Evolutionary conservation across 2,797 vertebrate genomes (phyloP).

Genomic region (Aplochiton taeniatus): DNA sequence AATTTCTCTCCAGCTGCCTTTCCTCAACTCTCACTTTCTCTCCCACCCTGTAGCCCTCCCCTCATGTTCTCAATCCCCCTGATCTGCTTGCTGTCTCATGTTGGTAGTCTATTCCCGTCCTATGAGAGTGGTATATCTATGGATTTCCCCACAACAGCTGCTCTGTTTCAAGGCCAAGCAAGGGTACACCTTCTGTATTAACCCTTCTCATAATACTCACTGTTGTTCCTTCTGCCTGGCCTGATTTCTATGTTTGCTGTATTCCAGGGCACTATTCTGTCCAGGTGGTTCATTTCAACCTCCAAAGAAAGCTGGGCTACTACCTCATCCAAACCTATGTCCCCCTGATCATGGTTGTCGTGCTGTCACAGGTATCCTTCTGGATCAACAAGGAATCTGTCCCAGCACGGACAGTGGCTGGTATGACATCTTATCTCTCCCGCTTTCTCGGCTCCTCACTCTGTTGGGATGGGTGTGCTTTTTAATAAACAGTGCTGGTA

Average conservation of each 20-base stretch:
- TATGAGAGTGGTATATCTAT: background rate
- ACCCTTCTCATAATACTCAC: background rate
- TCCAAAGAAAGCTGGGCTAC: constrained; percentile 82
- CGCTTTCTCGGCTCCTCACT: background rate
- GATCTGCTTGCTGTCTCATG: background rate
- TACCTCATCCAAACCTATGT: constrained; percentile 82
- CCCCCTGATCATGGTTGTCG: constrained; percentile 81
- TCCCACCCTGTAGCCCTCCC: constrained; percentile 27
- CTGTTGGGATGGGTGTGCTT: too few species aligned
- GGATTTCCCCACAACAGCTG: background rate
- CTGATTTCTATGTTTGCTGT: constrained; percentile 53
- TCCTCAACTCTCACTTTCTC: background rate
- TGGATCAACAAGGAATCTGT: constrained; percentile 88
- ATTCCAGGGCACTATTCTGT: constrained; percentile 82
- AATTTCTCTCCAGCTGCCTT: constrained; percentile 14
- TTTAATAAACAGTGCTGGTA: too few species aligned
- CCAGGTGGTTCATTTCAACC: constrained; percentile 78
- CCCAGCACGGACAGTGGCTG: constrained; percentile 79
- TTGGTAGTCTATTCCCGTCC: background rate
- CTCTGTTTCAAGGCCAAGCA: background rate
- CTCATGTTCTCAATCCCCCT: constrained; percentile 40
- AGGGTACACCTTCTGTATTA: background rate
- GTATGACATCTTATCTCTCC: constrained; percentile 48
- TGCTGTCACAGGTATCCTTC: constrained; percentile 81
- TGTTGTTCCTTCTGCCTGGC: background rate